A percentile compares a stretch with the other conserved stretches of the same genome.
These are phyloP conservation scores for Patella vulgata DNA, from an alignment of 1,140 invertebrate species.

Conservation along the genomic window DNA sequence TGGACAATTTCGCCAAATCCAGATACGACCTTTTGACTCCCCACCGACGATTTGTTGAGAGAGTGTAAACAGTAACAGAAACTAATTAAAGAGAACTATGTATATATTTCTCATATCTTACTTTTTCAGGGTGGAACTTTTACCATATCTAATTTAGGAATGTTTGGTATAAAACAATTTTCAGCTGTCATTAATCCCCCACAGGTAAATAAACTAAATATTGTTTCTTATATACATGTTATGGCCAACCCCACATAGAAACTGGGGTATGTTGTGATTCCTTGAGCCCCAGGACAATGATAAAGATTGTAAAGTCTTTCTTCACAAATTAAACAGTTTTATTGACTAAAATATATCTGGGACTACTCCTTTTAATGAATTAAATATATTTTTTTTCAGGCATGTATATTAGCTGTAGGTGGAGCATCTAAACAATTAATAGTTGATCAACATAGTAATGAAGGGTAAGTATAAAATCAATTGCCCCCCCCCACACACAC, in stretches of 20 bases:
- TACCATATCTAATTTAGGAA: slow-evolving; percentile 95
- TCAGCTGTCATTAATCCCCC: slow-evolving; percentile 78
- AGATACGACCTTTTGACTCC: too few relatives aligned
- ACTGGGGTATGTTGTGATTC: background rate
- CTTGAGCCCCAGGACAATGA: background rate
- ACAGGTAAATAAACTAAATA: slow-evolving; percentile 63
- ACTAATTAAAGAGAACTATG: too few relatives aligned
- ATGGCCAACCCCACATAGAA: background rate
- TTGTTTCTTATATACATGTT: background rate
- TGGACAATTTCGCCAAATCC: too few relatives aligned
- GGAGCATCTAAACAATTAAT: slow-evolving; percentile 71
- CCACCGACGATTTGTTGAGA: too few relatives aligned
- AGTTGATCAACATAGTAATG: slow-evolving; percentile 51
- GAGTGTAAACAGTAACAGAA: too few relatives aligned
- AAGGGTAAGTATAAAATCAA: slow-evolving; percentile 62
- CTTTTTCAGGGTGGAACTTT: slow-evolving; percentile 76
- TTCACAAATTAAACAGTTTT: too few relatives aligned
- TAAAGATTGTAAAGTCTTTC: too few relatives aligned
- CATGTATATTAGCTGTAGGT: slow-evolving; percentile 77
- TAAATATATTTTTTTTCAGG: slow-evolving; percentile 58
- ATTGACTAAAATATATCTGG: too few relatives aligned
- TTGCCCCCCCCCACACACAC: background rate
- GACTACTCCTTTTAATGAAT: too few relatives aligned
- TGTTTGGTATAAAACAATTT: slow-evolving; percentile 88
- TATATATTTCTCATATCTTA: too few relatives aligned